Evolutionary conservation across 2,888 invertebrate species (phyloP).

Genomic region (Unio delphinus): DNA sequence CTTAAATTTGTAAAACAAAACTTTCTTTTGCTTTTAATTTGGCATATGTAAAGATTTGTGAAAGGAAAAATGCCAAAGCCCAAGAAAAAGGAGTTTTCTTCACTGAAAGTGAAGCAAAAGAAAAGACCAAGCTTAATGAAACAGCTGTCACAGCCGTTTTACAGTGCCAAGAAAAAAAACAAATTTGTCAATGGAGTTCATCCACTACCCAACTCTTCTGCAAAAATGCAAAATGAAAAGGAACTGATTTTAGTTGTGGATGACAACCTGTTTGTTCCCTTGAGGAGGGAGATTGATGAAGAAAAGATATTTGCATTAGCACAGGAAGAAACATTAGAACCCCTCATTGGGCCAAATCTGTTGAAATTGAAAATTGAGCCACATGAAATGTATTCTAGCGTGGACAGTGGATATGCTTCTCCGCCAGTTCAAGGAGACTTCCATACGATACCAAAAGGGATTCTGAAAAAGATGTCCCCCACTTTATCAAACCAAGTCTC

Average conservation of each 20-base stretch:
- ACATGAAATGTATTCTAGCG: slow-evolving; percentile 24
- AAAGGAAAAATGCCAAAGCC: too few species aligned
- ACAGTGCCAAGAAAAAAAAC: slow-evolving; percentile 29
- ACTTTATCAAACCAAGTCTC: too few species aligned
- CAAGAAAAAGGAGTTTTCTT: slow-evolving; percentile 2
- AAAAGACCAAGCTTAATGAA: slow-evolving; percentile 35
- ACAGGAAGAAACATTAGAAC: slow-evolving; percentile 21
- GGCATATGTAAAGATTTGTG: too few species aligned
- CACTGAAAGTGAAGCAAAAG: slow-evolving; percentile 35
- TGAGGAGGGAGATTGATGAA: slow-evolving; percentile 9
- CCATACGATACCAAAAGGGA: slow-evolving; percentile 24
- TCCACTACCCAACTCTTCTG: too few species aligned
- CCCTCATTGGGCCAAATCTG: slow-evolving; percentile 17
- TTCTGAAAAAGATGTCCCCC: slow-evolving; percentile 28
- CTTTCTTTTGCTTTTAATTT: too few species aligned
- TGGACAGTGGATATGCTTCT: slow-evolving; percentile 32
- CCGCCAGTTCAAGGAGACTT: slow-evolving; percentile 19
- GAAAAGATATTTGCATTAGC: slow-evolving; percentile 27
- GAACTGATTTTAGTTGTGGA: not conserved
- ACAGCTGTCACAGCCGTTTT: slow-evolving; percentile 34
- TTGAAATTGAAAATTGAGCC: slow-evolving; percentile 18
- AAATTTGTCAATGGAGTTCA: slow-evolving; percentile 5
- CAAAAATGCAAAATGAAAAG: too few species aligned
- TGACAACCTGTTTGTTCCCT: slow-evolving; percentile 34
- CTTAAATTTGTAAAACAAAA: too few species aligned